phyloP scores from a whole-genome alignment of 2,113 vertebrate species.

The Lepus timidus region DNA sequence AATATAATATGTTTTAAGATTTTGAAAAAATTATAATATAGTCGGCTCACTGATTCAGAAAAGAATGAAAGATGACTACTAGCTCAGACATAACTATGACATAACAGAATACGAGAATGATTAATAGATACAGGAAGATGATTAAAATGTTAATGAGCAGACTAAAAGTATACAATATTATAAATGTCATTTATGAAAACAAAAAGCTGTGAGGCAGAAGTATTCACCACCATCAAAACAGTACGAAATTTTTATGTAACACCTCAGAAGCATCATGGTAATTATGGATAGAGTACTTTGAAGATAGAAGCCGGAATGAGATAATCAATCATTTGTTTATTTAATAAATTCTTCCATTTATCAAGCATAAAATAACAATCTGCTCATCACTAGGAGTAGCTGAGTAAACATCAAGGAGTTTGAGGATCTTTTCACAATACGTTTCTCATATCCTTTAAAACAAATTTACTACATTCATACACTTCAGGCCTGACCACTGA shows the following conservation, averaged over 20 bases:
- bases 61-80: not conserved
- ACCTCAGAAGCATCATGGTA: not conserved
- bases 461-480: not conserved
- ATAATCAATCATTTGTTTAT: not conserved
- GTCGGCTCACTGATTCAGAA: not conserved
- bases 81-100: not conserved
- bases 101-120: not conserved
- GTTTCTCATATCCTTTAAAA: not conserved
- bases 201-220: not conserved
- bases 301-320: not conserved
- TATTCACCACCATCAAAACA: not conserved
- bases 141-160: not conserved
- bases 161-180: not conserved
- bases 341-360: not conserved
- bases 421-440: not conserved
- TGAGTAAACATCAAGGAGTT: not conserved
- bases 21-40: not conserved
- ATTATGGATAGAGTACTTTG: not conserved
- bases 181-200: slow-evolving; percentile 16
- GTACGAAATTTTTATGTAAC: not conserved
- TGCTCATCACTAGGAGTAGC: not conserved
- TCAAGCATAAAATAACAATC: not conserved
- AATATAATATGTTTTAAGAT: not conserved
- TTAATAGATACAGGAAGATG: not conserved
- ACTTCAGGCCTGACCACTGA: not conserved